Base-by-base conservation (phyloP, 2,113 vertebrate genomes). In the Lucifuga dentata region DNA sequence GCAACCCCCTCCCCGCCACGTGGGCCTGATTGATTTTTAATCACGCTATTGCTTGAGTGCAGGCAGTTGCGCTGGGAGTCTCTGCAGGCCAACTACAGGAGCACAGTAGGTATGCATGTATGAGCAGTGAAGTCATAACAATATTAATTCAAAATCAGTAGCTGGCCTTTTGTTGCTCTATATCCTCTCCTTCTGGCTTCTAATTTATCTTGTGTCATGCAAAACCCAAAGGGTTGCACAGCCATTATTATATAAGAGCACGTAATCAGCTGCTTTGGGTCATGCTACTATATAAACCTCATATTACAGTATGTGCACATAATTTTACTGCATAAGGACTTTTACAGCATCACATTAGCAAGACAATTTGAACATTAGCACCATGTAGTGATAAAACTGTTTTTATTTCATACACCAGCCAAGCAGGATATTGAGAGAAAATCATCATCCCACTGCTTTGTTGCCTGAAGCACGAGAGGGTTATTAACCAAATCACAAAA, bases 11-110 rank as follows among this genome's bases (percentile, higher is more conserved):
- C 51, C 67, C 62, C 57, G 51, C 68, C 63, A 48, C 32, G 3
- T 63, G 38, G 38, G 59, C 73, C 8, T 80, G 73, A 88, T 83
- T 73, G 76, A 88, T 87, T 87, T 87, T 86, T 85, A 83, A 74
- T 85, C 58, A 65, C 43, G 55, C 51, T 24, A 43, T 56, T 66
- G 59, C 68, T 55, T 26, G 35, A 70, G 66, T 39, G 41, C 38
- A 35, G 63, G 8, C 46, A 56, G 29, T 35, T n/a, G 38, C 71
- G 52, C 46, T 56, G 55, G 41, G 60, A 86, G 50, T 74, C 35
- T 46, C 48, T 75, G 36, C 56, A 33, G 12, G 71, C 68, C 61
- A 71, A 58, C 59, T 24, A 53, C 29, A 73, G 53, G 10, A 39
- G 52, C 23, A 17, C 52, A 36, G 64, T 59, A 68, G 48, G 48